Evolutionary conservation across 1,140 invertebrate species (phyloP), one percentile per base, ranked within the genome.

Genomic region (Macrocentrus cingulum): DNA sequence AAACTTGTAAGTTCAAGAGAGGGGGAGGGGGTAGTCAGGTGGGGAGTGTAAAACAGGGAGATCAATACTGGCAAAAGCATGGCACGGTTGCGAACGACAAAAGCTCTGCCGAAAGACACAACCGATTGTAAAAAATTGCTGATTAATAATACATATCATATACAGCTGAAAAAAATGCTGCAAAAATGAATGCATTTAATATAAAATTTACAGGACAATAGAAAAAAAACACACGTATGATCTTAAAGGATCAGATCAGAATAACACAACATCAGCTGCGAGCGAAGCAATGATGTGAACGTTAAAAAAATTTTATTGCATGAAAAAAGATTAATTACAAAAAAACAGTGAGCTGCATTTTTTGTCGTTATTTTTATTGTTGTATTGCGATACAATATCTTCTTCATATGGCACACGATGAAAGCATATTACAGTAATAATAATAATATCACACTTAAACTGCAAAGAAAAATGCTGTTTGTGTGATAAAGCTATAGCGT

Each of bases 41-140:
- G 23, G 42, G 25, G 29, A 48, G 25, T 23, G 46, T 54, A n/a
- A 42, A 50, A 36, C 25, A 46, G 37, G 54, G 34, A 62, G 61
- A 62, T 62, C 61, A 62, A 62, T 62, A 62, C 53, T 34, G 48
- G 56, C 53, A 56, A 62, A 59, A 62, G 56, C 56, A 15, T 59
- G 56, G 61, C 50, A 59, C 56, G 60, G 60, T 62, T 55, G 42
- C 56, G 56, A 62, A 52, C 53, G 52, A 62, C 45, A 56, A 48
- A 62, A 50, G 51, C 59, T 52, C 51, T 9, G 25, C 25, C 37
- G 37, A 41, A 41, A 41, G 15, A 5, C 15, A 5, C 37, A 41
- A 13, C 15, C 37, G 15, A 13, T 41, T 13, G 37, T 41, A 2
- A 41, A 41, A 41, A 41, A 13, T 11, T n/a, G 5, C 5, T 41